Conservation (phyloP, 2,113 vertebrate species). For the Mugil cephalus region DNA sequence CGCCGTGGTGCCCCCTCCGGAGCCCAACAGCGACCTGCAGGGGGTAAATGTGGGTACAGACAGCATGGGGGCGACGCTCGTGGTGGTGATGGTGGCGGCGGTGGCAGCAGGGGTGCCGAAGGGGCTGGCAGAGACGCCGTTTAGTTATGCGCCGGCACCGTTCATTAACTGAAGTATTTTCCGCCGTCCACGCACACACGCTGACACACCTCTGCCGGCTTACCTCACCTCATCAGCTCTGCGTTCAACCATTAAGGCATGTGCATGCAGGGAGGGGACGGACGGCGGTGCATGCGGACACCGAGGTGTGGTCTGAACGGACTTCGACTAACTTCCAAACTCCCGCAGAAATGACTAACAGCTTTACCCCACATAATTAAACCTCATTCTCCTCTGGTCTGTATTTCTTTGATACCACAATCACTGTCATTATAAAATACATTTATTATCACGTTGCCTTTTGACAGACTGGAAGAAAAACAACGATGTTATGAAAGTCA, state of each 20-base stretch:
- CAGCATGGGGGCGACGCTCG: constrained; percentile 48
- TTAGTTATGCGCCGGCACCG: neutral
- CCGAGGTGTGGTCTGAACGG: constrained; percentile 11
- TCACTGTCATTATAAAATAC: too few species aligned
- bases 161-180: constrained; percentile 20
- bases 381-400: neutral
- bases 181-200: neutral
- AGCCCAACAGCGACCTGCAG: constrained; percentile 97
- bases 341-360: constrained; percentile 29
- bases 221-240: constrained; percentile 43
- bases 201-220: constrained; percentile 37
- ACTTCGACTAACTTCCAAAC: constrained; percentile 32
- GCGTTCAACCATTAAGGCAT: constrained; percentile 31
- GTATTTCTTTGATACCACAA: neutral
- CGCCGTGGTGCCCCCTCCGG: constrained; percentile 95
- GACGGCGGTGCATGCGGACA: constrained; percentile 35
- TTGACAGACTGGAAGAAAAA: too few species aligned
- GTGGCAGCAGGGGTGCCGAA: constrained; percentile 36
- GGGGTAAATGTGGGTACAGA: constrained; percentile 97
- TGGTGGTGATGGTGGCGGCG: constrained; percentile 32
- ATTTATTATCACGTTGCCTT: too few species aligned
- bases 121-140: constrained; percentile 11
- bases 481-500: too few species aligned
- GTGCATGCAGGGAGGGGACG: constrained; percentile 35
- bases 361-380: constrained; percentile 10